These are phyloP conservation scores for Xenops minutus DNA, from an alignment of 2,797 vertebrate genomes.

Conservation along the genomic window DNA sequence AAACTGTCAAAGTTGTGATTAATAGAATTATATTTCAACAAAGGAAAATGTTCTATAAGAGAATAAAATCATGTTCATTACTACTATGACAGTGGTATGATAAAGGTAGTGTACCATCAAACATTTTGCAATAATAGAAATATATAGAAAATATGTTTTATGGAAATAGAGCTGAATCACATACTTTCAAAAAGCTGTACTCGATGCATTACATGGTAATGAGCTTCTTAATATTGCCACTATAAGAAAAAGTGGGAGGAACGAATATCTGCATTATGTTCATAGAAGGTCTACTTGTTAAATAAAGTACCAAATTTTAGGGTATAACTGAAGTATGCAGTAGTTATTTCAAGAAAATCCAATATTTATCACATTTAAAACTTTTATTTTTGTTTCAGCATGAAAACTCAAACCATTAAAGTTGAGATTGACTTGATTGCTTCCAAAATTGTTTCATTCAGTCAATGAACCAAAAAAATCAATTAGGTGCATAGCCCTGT, in stretches of 20 bases:
- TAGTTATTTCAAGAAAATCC: not conserved
- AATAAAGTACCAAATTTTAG: not conserved
- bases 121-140: constrained; percentile 4
- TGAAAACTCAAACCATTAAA: not conserved
- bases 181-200: not conserved
- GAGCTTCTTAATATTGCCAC: not conserved
- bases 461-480: not conserved
- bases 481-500: not conserved
- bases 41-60: constrained; percentile 4
- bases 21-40: constrained; percentile 50
- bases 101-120: not conserved
- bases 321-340: not conserved
- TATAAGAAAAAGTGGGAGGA: not conserved
- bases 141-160: not conserved
- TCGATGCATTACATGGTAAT: not conserved
- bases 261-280: not conserved
- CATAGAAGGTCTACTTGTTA: not conserved
- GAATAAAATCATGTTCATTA: not conserved
- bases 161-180: not conserved
- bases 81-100: not conserved
- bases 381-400: not conserved
- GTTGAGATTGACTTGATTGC: not conserved
- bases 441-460: not conserved
- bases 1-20: constrained; percentile 67
- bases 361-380: not conserved